Conservation (phyloP, 2,113 vertebrate genomes). For the Macheiramphus alcinus region DNA sequence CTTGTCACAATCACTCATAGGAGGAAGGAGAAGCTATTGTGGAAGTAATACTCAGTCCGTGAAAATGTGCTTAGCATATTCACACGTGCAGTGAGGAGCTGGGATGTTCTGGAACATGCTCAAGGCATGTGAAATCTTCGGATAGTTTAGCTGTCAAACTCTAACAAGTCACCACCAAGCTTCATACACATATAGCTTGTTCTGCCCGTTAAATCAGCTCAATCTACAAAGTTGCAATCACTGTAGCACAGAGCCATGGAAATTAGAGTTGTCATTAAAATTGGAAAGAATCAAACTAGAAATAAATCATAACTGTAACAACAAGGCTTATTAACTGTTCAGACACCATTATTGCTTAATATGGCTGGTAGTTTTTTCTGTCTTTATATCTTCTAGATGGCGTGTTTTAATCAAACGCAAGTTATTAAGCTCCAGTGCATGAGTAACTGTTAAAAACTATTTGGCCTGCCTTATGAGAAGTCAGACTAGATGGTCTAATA, state of each 20-base stretch:
- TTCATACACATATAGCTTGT: not conserved
- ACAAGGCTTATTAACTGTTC: not conserved
- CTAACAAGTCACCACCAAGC: not conserved
- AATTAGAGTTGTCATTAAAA: not conserved
- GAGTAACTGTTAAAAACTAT: not conserved
- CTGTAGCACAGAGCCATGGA: not conserved
- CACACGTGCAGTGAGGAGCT: not conserved
- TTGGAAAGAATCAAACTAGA: not conserved
- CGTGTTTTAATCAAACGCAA: not conserved
- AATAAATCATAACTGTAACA: not conserved
- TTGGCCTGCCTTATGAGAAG: not conserved
- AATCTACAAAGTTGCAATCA: not conserved
- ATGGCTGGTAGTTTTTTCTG: not conserved
- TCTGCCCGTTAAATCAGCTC: not conserved
- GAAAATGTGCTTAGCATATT: not conserved
- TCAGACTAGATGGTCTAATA: not conserved
- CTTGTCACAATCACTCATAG: not conserved
- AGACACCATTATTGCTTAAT: not conserved
- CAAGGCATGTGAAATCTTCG: not conserved
- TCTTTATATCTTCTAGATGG: not conserved
- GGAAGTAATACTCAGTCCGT: not conserved
- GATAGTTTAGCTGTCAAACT: not conserved
- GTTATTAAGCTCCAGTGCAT: not conserved
- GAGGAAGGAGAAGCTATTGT: not conserved
- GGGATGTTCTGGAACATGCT: not conserved